Evolutionary conservation across 64 coral and sea anemone species (phyloP).

Genomic region (Hydrozoanthus tunicans): DNA sequence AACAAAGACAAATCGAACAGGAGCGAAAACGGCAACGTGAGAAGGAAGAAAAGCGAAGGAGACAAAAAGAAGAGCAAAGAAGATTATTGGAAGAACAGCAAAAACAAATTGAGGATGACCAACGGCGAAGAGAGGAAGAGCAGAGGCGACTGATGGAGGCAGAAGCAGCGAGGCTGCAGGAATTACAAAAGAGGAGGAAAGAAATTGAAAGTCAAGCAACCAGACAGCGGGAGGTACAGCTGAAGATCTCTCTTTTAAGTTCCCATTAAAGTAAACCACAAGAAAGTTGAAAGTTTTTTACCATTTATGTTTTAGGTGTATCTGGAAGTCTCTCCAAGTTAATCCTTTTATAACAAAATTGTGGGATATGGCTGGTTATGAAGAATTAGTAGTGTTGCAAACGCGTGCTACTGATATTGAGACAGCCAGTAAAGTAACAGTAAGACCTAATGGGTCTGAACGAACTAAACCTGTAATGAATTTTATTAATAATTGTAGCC

Average conservation of each 20-base stretch:
- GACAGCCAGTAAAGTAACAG: too few species aligned
- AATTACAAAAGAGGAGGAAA: slow-evolving; percentile 28
- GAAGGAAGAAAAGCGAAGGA: slow-evolving; percentile 51
- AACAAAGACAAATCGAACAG: slow-evolving; percentile 61
- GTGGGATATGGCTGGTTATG: too few species aligned
- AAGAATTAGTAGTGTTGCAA: too few species aligned
- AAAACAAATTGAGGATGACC: slow-evolving; percentile 61
- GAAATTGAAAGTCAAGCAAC: neutral
- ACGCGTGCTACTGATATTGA: too few species aligned
- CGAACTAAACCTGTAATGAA: too few species aligned
- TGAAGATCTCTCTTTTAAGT: too few species aligned
- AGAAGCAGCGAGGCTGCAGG: slow-evolving; percentile 33
- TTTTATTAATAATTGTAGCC: too few species aligned
- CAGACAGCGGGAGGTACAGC: neutral
- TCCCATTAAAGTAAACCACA: neutral
- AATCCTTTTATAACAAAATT: too few species aligned
- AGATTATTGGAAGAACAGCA: slow-evolving; percentile 81
- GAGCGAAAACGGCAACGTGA: slow-evolving; percentile 28
- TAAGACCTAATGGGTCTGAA: too few species aligned
- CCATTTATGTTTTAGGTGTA: too few species aligned
- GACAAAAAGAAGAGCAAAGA: slow-evolving; percentile 76
- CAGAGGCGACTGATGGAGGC: slow-evolving; percentile 18
- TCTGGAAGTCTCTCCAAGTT: too few species aligned
- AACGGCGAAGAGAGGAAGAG: slow-evolving; percentile 52
- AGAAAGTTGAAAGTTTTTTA: neutral